Evolutionary conservation across 2,888 invertebrate species (phyloP).

Genomic region (Eristalis intricaria): DNA sequence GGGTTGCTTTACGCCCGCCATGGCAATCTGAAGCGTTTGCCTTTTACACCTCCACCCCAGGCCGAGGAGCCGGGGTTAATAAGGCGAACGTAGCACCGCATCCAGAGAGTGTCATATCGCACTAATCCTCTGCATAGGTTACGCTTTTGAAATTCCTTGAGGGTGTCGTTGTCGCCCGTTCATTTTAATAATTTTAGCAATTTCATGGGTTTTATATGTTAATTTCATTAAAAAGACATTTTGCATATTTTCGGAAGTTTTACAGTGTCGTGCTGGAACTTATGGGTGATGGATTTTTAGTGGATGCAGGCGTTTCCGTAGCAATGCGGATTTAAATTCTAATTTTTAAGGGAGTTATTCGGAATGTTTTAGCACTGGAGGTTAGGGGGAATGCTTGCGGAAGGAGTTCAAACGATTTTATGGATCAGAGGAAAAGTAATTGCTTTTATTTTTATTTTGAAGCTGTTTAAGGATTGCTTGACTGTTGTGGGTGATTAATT

Average conservation of each 20-base stretch:
- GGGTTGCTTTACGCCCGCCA: constrained; percentile 56
- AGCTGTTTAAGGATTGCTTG: constrained; percentile 28
- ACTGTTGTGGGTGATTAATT: not conserved
- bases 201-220: constrained; percentile 71
- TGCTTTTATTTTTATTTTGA: constrained; percentile 30
- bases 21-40: constrained; percentile 62
- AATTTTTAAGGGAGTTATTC: constrained; percentile 24
- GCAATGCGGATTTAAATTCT: constrained; percentile 40
- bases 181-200: constrained; percentile 71
- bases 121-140: constrained; percentile 71
- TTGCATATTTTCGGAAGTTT: constrained; percentile 55
- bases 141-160: constrained; percentile 35
- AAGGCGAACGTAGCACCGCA: constrained; percentile 45
- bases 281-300: constrained; percentile 27
- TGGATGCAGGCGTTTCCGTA: constrained; percentile 40
- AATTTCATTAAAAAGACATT: constrained; percentile 72
- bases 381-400: constrained; percentile 8
- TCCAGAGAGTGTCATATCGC: constrained; percentile 57
- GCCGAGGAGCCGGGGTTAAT: constrained; percentile 52
- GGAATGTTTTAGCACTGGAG: constrained; percentile 30
- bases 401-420: constrained; percentile 61
- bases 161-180: constrained; percentile 31
- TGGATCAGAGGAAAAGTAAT: constrained; percentile 52
- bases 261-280: constrained; percentile 23
- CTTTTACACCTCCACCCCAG: constrained; percentile 64